Conservation (phyloP, 2,797 vertebrate species). For the Balearica regulorum region DNA sequence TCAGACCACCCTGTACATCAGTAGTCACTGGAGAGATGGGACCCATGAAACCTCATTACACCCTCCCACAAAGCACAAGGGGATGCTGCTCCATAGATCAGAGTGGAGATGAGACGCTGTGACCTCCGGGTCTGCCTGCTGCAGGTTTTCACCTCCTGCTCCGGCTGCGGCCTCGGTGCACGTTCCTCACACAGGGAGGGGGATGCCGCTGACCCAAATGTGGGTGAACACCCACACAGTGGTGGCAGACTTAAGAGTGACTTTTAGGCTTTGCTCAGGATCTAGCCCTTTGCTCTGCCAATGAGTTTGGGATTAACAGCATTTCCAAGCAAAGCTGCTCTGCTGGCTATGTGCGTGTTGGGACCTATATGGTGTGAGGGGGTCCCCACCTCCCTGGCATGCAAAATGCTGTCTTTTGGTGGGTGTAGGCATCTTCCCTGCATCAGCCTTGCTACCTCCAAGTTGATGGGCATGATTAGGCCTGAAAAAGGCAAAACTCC, state of each 20-base stretch:
- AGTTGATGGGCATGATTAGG: not conserved
- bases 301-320: not conserved
- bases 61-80: not conserved
- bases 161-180: fast-evolving
- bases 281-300: not conserved
- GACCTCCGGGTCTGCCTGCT: not conserved
- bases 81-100: not conserved
- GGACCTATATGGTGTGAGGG: not conserved
- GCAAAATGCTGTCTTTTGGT: not conserved
- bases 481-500: not conserved
- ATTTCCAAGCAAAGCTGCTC: not conserved
- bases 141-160: not conserved
- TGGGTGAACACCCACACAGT: not conserved
- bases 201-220: not conserved
- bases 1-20: not conserved
- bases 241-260: not conserved
- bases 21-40: not conserved
- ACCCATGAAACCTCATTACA: not conserved
- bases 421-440: not conserved
- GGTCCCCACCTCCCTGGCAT: not conserved
- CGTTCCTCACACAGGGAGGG: not conserved
- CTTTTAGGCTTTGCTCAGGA: not conserved
- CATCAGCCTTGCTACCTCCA: not conserved
- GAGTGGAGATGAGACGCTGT: not conserved
- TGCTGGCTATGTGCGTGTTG: not conserved